phyloP scores from a whole-genome alignment of 2,113 vertebrate species.

The Sorex araneus region DNA sequence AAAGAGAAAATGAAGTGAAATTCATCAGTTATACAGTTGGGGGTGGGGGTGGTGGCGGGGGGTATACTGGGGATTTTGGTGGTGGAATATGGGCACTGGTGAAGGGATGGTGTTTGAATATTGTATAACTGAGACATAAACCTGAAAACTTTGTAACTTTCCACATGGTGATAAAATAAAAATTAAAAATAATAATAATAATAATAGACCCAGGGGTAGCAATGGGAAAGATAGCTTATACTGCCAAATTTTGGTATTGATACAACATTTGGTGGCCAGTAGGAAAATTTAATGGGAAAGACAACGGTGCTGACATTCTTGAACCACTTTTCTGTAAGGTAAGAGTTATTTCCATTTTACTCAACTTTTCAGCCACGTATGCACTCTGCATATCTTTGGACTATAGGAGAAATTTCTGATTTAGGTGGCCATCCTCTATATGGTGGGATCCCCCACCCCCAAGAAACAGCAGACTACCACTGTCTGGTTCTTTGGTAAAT shows the following conservation, averaged over 20 bases:
- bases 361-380: neutral
- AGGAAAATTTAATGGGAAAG: neutral
- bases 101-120: too few species aligned
- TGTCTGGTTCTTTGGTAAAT: neutral
- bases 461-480: neutral
- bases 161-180: too few species aligned
- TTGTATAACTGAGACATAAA: too few species aligned
- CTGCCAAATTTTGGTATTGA: neutral
- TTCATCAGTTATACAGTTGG: too few species aligned
- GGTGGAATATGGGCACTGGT: too few species aligned
- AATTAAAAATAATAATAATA: too few species aligned
- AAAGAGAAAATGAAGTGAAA: too few species aligned
- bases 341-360: neutral
- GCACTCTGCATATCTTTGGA: neutral
- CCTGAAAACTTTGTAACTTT: too few species aligned
- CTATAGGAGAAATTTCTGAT: neutral
- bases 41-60: too few species aligned
- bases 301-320: neutral
- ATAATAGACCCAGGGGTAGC: neutral
- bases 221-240: rapidly evolving
- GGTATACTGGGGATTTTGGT: too few species aligned
- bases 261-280: neutral
- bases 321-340: neutral
- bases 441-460: neutral
- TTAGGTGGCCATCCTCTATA: neutral